Conservation (phyloP, 2,113 vertebrate genomes). For the Synchiropus splendidus region DNA sequence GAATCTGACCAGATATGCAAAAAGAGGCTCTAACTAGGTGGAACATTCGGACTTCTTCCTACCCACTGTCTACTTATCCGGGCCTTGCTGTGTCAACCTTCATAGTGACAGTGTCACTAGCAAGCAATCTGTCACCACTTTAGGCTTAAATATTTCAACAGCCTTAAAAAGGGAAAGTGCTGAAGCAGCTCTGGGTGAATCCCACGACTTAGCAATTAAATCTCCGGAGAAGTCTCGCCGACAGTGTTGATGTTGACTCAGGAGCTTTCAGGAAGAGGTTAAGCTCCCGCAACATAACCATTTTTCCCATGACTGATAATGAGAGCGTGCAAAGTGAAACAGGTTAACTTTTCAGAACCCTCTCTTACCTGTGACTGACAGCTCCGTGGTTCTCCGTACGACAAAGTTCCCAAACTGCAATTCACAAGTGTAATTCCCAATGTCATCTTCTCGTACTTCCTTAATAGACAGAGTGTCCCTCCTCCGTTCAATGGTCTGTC, state of each 20-base stretch:
- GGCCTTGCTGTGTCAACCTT: slow-evolving; percentile 18
- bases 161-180: slow-evolving; percentile 49
- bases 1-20: too few species aligned
- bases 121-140: slow-evolving; percentile 42
- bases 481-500: slow-evolving; percentile 79
- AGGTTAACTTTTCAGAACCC: neutral
- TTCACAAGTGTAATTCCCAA: slow-evolving; percentile 98
- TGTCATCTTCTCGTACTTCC: slow-evolving; percentile 94
- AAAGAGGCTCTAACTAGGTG: slow-evolving; percentile 9
- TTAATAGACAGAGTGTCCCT: slow-evolving; percentile 81
- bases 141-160: slow-evolving; percentile 57
- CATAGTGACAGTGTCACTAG: slow-evolving; percentile 19
- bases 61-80: neutral
- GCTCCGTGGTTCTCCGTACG: slow-evolving; percentile 89
- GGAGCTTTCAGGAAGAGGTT: neutral
- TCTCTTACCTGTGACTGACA: slow-evolving; percentile 90
- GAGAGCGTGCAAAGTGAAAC: too few species aligned
- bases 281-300: too few species aligned
- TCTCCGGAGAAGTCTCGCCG: slow-evolving; percentile 18
- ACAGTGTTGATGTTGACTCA: slow-evolving; percentile 14
- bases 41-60: slow-evolving; percentile 11
- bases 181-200: slow-evolving; percentile 47
- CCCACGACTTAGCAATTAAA: slow-evolving; percentile 59
- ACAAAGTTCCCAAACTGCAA: slow-evolving; percentile 89
- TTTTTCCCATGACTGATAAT: too few species aligned